phyloP scores from a whole-genome alignment of 2,113 vertebrate genomes.

The Excalfactoria chinensis region DNA sequence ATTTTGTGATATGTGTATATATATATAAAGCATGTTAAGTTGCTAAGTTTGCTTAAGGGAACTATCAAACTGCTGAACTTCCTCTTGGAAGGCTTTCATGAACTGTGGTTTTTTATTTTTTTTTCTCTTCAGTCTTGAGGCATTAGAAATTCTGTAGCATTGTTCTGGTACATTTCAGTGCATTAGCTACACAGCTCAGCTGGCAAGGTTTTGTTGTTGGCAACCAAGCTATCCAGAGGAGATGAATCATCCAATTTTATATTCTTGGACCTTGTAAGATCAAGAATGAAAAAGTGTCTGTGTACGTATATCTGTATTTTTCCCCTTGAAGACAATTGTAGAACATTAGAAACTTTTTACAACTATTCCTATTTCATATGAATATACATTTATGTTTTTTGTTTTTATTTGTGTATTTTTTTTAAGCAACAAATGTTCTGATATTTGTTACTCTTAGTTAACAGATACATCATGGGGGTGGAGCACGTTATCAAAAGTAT shows the following conservation, averaged over 20 bases:
- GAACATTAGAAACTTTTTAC: neutral
- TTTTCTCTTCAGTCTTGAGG: neutral
- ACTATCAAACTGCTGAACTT: neutral
- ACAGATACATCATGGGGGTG: neutral
- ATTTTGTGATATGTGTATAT: no score
- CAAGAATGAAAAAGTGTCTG: neutral
- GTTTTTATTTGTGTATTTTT: neutral
- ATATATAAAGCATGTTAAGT: neutral
- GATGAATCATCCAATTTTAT: slow-evolving; percentile 7
- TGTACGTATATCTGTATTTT: neutral
- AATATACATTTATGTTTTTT: neutral
- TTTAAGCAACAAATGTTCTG: neutral
- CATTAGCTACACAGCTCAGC: neutral
- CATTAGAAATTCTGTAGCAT: neutral
- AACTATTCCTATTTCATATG: neutral
- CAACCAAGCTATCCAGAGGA: neutral
- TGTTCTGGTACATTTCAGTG: neutral
- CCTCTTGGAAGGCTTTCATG: neutral
- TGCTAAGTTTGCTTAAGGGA: neutral
- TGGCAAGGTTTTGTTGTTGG: neutral
- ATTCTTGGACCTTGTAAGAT: neutral
- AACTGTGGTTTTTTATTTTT: rapidly evolving
- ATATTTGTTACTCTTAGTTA: neutral
- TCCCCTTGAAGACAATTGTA: neutral
- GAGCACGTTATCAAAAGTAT: neutral